Percentiles rank a stretch among this genome's conserved stretches.
These are phyloP conservation scores for Mamestra configurata DNA, from an alignment of 1,140 invertebrate genomes.

Conservation along the genomic window DNA sequence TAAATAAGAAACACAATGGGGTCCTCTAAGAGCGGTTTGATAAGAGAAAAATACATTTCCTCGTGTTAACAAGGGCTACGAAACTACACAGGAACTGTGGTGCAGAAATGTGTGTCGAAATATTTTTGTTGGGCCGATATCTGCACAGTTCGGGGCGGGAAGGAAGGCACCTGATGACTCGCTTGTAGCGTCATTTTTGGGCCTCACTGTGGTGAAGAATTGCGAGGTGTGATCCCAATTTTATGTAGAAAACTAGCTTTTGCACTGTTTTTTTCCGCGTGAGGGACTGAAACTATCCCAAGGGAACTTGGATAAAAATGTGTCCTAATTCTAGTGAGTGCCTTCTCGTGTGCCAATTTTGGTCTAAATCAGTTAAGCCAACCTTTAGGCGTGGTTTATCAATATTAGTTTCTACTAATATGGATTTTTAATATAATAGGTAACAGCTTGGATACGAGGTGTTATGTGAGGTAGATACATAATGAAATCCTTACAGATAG, in stretches of 20 bases:
- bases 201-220: neutral
- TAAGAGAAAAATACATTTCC: neutral
- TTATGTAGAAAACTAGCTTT: too few relatives aligned
- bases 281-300: too few relatives aligned
- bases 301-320: too few relatives aligned
- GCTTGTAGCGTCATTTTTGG: neutral
- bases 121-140: constrained; percentile 22
- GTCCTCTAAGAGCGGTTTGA: neutral
- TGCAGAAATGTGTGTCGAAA: neutral
- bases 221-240: neutral
- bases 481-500: neutral
- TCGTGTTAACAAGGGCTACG: neutral
- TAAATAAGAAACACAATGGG: neutral
- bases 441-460: neutral
- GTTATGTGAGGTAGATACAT: too few relatives aligned
- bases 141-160: constrained; percentile 6
- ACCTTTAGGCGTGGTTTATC: too few relatives aligned
- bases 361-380: too few relatives aligned
- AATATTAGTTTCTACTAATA: too few relatives aligned
- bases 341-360: too few relatives aligned
- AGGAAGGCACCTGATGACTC: constrained; percentile 26
- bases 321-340: too few relatives aligned
- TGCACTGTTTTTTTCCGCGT: too few relatives aligned
- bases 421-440: too few relatives aligned
- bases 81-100: neutral